phyloP scores from a whole-genome alignment of 2,797 vertebrate species.

The Coracias cyanogaster region DNA sequence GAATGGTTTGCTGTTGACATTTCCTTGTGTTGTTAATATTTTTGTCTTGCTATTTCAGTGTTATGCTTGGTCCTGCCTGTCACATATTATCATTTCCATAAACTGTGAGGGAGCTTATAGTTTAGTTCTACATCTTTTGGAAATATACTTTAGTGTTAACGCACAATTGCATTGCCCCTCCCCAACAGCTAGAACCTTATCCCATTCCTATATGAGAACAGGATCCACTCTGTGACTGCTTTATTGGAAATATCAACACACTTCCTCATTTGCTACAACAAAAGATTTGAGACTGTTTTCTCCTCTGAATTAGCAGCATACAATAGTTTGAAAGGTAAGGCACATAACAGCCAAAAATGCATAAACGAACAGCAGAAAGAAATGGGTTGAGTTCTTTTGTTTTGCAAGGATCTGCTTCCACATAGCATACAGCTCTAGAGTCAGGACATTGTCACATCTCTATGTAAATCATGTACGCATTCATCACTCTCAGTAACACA shows the following conservation, averaged over 20 bases:
- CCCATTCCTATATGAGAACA: background rate
- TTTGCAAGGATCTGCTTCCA: background rate
- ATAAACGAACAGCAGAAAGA: background rate
- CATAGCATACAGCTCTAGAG: background rate
- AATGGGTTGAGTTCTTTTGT: background rate
- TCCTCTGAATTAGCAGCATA: background rate
- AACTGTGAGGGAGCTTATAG: background rate
- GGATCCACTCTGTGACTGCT: rapidly evolving
- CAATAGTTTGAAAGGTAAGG: background rate
- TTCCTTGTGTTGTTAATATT: background rate
- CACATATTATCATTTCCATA: background rate
- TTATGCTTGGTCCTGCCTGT: background rate
- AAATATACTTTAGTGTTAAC: background rate
- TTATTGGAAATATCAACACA: background rate
- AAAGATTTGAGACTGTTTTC: background rate
- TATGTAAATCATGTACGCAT: background rate
- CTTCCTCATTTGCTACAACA: background rate
- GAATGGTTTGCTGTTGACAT: background rate
- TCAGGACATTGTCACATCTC: background rate
- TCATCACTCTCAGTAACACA: background rate
- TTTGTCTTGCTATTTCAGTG: background rate
- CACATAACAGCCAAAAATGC: background rate
- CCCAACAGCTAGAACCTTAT: background rate
- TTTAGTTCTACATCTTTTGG: background rate
- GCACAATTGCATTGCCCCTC: background rate